These are phyloP conservation scores for Aricia agestis DNA, from an alignment of 1,140 invertebrate genomes.

Conservation along the genomic window DNA sequence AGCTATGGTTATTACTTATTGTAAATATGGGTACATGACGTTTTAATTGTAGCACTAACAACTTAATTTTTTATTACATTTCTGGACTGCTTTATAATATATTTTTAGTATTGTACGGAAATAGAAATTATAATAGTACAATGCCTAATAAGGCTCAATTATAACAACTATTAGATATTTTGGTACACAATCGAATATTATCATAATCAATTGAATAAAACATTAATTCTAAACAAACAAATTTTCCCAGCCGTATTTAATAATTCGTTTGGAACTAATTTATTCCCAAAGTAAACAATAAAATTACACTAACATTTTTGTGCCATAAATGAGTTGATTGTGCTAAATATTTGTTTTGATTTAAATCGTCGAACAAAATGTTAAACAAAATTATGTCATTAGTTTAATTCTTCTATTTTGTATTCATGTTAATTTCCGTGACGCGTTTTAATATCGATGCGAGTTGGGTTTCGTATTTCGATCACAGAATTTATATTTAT, in stretches of 20 bases:
- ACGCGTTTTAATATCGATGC: constrained; percentile 18
- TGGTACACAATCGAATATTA: constrained; percentile 2
- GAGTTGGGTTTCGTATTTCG: neutral
- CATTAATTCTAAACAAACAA: constrained; percentile 19
- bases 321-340: constrained; percentile 24
- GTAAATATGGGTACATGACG: too few relatives aligned
- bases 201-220: constrained; percentile 14
- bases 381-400: constrained; percentile 19
- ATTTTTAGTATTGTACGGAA: too few relatives aligned
- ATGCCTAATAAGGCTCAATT: neutral
- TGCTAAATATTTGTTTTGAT: constrained; percentile 30
- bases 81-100: too few relatives aligned
- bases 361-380: constrained; percentile 26
- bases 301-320: constrained; percentile 27
- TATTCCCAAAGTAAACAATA: constrained; percentile 15
- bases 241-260: constrained; percentile 15
- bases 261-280: constrained; percentile 21
- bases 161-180: neutral
- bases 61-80: too few relatives aligned
- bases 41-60: too few relatives aligned
- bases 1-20: too few relatives aligned
- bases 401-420: constrained; percentile 16
- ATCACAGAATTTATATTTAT: neutral
- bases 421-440: constrained; percentile 5
- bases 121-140: neutral